A percentile compares a stretch with the other conserved stretches of the same genome.
These are phyloP conservation scores for Callithrix jacchus DNA, from an alignment of 2,113 vertebrate species.

Conservation along the genomic window DNA sequence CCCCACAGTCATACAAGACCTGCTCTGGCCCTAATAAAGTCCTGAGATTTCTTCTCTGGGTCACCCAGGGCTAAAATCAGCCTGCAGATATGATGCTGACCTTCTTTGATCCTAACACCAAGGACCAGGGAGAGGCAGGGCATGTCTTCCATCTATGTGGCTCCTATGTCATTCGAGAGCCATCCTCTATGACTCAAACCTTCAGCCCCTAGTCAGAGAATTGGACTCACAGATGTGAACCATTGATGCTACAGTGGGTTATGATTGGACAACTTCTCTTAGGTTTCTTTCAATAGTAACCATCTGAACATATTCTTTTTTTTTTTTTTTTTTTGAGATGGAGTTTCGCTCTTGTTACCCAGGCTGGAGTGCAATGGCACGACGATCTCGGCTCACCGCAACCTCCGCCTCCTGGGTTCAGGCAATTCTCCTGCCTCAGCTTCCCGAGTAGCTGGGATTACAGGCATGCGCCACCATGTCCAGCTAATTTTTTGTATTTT, in stretches of 20 bases:
- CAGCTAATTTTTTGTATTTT: too few relatives aligned
- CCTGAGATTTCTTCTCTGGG: not conserved
- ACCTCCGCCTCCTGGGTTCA: too few relatives aligned
- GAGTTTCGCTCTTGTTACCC: too few relatives aligned
- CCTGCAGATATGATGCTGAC: not conserved
- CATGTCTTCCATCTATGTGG: not conserved
- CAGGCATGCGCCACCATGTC: too few relatives aligned
- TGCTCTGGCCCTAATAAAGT: not conserved
- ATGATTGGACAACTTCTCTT: not conserved
- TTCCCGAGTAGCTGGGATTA: too few relatives aligned
- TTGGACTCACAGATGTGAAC: not conserved
- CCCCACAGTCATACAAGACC: not conserved
- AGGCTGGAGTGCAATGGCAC: too few relatives aligned
- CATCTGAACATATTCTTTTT: not conserved
- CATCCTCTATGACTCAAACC: not conserved
- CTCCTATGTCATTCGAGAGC: not conserved
- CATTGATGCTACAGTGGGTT: not conserved
- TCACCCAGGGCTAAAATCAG: not conserved
- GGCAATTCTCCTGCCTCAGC: too few relatives aligned
- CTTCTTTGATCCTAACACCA: not conserved
- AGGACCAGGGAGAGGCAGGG: not conserved
- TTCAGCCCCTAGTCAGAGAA: not conserved
- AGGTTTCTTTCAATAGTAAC: not conserved
- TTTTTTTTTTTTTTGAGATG: too few relatives aligned
- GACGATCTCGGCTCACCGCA: too few relatives aligned